Conservation (phyloP, 2,113 vertebrate species). For the Brachyhypopomus gauderio region DNA sequence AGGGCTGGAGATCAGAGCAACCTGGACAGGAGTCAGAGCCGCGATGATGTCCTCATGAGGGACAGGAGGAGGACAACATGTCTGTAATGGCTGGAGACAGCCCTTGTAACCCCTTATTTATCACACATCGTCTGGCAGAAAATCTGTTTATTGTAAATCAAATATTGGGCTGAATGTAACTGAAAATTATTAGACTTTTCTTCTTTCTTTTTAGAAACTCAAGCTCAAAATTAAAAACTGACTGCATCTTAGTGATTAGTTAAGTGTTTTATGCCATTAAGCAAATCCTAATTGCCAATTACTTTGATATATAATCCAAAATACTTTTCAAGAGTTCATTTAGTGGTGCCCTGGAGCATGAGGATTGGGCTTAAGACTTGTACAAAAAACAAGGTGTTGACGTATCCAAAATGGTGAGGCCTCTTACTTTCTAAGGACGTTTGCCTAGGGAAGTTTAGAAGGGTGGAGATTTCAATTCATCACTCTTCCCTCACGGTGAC, state of each 20-base stretch:
- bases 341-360: conserved; percentile 72
- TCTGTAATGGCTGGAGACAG: conserved; percentile 51
- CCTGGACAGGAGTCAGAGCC: conserved; percentile 42
- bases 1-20: conserved; percentile 55
- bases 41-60: conserved; percentile 39
- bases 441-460: neutral
- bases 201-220: conserved; percentile 18
- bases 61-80: conserved; percentile 42
- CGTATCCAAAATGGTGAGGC: conserved; percentile 6
- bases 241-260: conserved; percentile 37
- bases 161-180: neutral
- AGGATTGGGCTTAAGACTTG: conserved; percentile 67
- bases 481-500: conserved; percentile 14
- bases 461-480: neutral
- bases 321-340: conserved; percentile 73
- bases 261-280: conserved; percentile 71
- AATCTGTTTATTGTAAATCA: conserved; percentile 23
- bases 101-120: conserved; percentile 51
- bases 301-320: conserved; percentile 76
- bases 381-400: conserved; percentile 62
- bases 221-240: conserved; percentile 35
- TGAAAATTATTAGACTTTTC: neutral
- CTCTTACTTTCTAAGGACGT: neutral
- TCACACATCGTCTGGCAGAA: conserved; percentile 35
- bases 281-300: conserved; percentile 80